Conservation (phyloP, 2,888 invertebrate genomes). For the Corythucha ciliata region DNA sequence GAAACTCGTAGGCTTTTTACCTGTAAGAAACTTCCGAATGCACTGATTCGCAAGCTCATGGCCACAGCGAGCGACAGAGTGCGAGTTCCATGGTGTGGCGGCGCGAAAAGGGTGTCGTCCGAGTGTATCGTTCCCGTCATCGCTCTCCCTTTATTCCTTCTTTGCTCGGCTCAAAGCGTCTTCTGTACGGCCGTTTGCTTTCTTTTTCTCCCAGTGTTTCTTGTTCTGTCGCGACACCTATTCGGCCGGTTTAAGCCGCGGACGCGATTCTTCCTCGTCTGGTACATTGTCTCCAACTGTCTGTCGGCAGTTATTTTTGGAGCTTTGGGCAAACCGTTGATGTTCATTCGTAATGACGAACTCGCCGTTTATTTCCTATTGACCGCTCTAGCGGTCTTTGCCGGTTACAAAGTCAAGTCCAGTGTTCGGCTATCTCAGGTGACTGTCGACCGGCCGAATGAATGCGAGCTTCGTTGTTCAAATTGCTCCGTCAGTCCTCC, state of each 20-base stretch:
- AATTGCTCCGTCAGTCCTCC: constrained; percentile 52
- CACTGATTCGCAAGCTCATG: constrained; percentile 41
- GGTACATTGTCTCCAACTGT: constrained; percentile 60
- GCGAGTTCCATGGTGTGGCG: constrained; percentile 51
- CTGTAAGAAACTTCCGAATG: constrained; percentile 40
- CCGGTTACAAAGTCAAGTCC: constrained; percentile 42
- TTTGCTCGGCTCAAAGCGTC: constrained; percentile 32
- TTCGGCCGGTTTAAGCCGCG: constrained; percentile 40
- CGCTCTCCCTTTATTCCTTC: constrained; percentile 38
- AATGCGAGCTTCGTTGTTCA: constrained; percentile 44
- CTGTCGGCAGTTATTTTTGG: constrained; percentile 59
- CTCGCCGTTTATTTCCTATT: constrained; percentile 50
- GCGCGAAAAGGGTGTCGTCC: constrained; percentile 48
- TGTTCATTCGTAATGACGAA: constrained; percentile 60
- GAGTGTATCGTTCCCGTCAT: constrained; percentile 47
- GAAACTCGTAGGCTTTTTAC: constrained; percentile 42
- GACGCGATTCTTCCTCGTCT: constrained; percentile 65
- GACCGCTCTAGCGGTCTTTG: constrained; percentile 44
- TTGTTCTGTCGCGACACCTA: constrained; percentile 32
- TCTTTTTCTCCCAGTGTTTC: constrained; percentile 32
- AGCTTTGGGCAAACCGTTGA: constrained; percentile 55
- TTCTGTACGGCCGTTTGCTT: constrained; percentile 33
- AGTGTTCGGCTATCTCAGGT: constrained; percentile 38
- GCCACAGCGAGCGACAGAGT: constrained; percentile 48
- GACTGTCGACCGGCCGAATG: constrained; percentile 36